Evolutionary conservation across 2,113 vertebrate genomes (phyloP).

Genomic region (Athene cunicularia): DNA sequence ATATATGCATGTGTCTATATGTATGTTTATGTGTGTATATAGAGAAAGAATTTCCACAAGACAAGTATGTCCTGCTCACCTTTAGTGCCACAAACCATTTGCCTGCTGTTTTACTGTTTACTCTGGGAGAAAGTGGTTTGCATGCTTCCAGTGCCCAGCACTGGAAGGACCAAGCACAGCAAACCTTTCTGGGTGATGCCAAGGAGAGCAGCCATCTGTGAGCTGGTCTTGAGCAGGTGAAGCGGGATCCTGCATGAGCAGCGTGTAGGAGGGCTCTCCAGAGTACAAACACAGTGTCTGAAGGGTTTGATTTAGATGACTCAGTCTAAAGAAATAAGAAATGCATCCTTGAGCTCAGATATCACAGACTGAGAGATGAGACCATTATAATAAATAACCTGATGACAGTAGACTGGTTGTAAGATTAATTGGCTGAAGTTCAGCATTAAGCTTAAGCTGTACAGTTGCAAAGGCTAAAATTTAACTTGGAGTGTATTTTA

Average conservation of each 20-base stretch:
- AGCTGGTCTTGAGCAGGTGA: not conserved
- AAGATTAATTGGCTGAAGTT: not conserved
- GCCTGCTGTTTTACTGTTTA: not conserved
- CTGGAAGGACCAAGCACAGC: not conserved
- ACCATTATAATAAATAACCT: not conserved
- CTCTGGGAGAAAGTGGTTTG: not conserved
- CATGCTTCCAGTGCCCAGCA: not conserved
- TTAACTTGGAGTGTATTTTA: not conserved
- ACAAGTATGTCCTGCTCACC: not conserved
- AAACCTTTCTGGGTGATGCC: not conserved
- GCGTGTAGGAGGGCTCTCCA: not conserved
- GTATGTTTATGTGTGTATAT: fast-evolving
- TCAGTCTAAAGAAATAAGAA: not conserved
- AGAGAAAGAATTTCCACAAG: not conserved
- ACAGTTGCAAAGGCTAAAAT: not conserved
- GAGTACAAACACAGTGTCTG: not conserved
- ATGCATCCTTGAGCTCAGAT: not conserved
- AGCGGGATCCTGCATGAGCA: not conserved
- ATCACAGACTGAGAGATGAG: not conserved
- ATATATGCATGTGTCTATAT: not conserved
- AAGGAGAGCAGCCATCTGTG: not conserved
- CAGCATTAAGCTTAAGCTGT: not conserved
- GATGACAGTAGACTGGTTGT: not conserved
- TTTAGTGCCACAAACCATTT: not conserved
- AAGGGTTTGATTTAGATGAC: not conserved